Conservation (phyloP, 2,113 vertebrate species). For the Podarcis cretensis region DNA sequence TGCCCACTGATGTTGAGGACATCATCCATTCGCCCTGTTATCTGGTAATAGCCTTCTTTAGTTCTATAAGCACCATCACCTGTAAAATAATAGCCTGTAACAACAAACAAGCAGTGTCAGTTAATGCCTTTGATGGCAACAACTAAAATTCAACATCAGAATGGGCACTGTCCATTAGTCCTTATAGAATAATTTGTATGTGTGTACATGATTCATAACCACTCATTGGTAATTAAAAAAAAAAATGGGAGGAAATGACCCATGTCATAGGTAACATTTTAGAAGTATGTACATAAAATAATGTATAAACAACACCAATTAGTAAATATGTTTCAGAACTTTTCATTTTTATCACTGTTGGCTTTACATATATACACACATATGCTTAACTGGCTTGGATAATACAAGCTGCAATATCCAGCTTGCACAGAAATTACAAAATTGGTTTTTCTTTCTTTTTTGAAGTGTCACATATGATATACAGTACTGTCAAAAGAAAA, state of each 20-base stretch:
- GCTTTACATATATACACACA: background rate
- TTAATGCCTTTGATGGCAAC: background rate
- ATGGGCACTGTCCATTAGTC: background rate
- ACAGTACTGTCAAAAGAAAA: background rate
- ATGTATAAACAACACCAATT: background rate
- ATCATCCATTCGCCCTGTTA: slow-evolving; percentile 92
- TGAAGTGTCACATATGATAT: background rate
- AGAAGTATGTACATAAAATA: background rate
- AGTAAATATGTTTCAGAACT: background rate
- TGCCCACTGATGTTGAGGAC: slow-evolving; percentile 93
- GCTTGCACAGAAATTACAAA: no score
- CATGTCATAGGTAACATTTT: background rate
- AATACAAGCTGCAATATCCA: background rate
- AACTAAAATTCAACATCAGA: background rate
- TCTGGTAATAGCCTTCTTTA: slow-evolving; percentile 87
- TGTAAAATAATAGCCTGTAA: slow-evolving; percentile 88
- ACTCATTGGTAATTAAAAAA: background rate
- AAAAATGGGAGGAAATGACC: background rate
- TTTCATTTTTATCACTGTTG: background rate
- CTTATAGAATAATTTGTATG: background rate
- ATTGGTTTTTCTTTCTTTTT: background rate
- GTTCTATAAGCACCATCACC: slow-evolving; percentile 88
- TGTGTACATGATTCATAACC: background rate
- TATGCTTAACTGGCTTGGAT: background rate
- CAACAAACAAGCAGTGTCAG: background rate